Evolutionary conservation across 2,888 invertebrate genomes (phyloP), one percentile per base, ranked within the genome.

Genomic region (Ptycholaimellus sp.): DNA sequence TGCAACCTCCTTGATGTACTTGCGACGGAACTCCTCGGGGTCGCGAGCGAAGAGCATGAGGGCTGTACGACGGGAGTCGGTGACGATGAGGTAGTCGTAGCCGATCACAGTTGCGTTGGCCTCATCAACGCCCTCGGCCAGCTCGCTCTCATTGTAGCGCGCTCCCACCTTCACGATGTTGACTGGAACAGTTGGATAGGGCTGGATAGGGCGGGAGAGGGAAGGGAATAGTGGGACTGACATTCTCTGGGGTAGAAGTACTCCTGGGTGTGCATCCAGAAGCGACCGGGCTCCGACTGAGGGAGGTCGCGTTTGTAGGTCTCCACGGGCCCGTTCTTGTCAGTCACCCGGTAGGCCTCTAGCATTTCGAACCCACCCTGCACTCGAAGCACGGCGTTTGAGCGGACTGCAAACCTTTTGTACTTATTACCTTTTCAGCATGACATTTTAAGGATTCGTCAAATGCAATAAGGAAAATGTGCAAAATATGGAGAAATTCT

Each of bases 201-300:
- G 9, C 11, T 31, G 9, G 7, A 31, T 38, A 4, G 13, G 5
- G 28, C 18, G 25, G 11, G 6, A 5, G 2, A 21, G 21, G 20
- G 18, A 27, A 35, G 32, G 20, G 22, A n/a, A 19, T 21, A 22
- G 2, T 14, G 18, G 17, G n/a, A 38, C 47, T 40, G 39, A 57
- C 56, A 54, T 45, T 56, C 57, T 44, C 50, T 44, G 18, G 56
- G 56, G 39, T 56, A 56, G 46, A 56, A 56, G 41, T 56, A 56
- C 39, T 56, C 57, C 43, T 56, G 54, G 18, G 56, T 57, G 45
- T 56, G 56, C 52, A 57, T 56, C 56, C 56, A 57, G 42, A 51
- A 56, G 40, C 52, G 49, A 32, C 56, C 56, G 19, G 53, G 46
- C 27, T 53, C 30, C 20, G 6, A 46, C 35, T 52, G 53, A 44